Evolutionary conservation across 2,888 invertebrate genomes (phyloP).

Genomic region (Acronicta psi): DNA sequence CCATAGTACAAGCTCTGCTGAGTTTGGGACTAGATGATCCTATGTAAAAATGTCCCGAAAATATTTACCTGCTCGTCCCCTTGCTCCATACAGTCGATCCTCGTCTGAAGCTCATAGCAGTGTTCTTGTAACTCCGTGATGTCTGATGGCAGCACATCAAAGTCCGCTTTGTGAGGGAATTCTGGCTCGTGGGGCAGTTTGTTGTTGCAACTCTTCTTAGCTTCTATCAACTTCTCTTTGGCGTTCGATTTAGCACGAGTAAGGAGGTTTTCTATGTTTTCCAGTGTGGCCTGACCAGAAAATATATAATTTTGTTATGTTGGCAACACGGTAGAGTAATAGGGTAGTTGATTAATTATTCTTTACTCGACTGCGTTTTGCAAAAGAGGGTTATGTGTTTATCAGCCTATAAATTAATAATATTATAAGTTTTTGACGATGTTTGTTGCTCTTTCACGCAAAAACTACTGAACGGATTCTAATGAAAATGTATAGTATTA

Average conservation of each 20-base stretch:
- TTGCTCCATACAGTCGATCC: slow-evolving; percentile 90
- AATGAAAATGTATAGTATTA: no score
- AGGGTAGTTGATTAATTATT: no score
- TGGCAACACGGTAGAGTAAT: no score
- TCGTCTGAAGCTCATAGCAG: slow-evolving; percentile 88
- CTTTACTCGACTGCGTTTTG: no score
- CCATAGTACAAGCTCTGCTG: no score
- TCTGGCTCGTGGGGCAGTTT: slow-evolving; percentile 87
- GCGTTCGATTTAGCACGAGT: slow-evolving; percentile 76
- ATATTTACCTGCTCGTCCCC: slow-evolving; percentile 89
- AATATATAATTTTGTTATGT: not conserved
- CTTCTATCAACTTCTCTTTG: slow-evolving; percentile 85
- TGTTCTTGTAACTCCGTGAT: slow-evolving; percentile 87
- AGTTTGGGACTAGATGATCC: no score
- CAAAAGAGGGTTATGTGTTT: no score
- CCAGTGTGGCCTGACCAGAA: slow-evolving; percentile 69
- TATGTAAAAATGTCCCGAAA: no score
- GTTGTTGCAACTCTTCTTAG: slow-evolving; percentile 87
- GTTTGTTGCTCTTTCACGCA: no score
- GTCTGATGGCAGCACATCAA: slow-evolving; percentile 86
- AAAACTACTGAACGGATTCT: no score
- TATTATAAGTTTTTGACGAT: no score
- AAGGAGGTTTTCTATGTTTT: slow-evolving; percentile 72
- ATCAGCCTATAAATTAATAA: no score
- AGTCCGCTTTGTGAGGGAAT: slow-evolving; percentile 87